Conservation (phyloP, 2,888 invertebrate genomes). For the Hipparchia semele region DNA sequence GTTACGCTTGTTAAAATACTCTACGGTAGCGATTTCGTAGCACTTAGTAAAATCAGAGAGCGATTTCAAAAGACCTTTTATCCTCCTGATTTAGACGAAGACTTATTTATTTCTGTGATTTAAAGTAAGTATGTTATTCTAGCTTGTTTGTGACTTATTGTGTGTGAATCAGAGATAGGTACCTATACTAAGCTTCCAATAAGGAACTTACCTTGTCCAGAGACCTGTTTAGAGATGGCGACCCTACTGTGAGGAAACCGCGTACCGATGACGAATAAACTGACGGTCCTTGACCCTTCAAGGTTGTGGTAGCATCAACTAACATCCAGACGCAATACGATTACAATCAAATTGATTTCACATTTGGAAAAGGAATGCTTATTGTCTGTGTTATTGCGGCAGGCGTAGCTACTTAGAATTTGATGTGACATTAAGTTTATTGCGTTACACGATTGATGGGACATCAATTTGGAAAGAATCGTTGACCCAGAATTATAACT, state of each 20-base stretch:
- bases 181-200: neutral
- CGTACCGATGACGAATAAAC: conserved; percentile 40
- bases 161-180: neutral
- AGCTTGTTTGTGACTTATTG: too few species aligned
- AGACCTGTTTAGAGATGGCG: neutral
- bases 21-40: neutral
- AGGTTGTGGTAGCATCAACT: conserved; percentile 42
- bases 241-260: conserved; percentile 32
- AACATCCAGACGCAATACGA: conserved; percentile 26
- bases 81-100: neutral
- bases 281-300: conserved; percentile 49
- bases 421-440: conserved; percentile 32
- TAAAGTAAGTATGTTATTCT: too few species aligned
- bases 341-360: conserved; percentile 36
- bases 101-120: neutral
- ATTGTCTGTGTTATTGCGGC: conserved; percentile 41
- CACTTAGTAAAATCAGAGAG: neutral
- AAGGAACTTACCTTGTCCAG: neutral
- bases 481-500: neutral
- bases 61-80: conserved; percentile 1
- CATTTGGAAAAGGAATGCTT: conserved; percentile 45
- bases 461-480: neutral
- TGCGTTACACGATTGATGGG: conserved; percentile 12
- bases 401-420: conserved; percentile 35
- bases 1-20: conserved; percentile 41